Evolutionary conservation across 2,888 invertebrate genomes (phyloP), one percentile per base, ranked within the genome.

Genomic region (Tortricodes alternella): DNA sequence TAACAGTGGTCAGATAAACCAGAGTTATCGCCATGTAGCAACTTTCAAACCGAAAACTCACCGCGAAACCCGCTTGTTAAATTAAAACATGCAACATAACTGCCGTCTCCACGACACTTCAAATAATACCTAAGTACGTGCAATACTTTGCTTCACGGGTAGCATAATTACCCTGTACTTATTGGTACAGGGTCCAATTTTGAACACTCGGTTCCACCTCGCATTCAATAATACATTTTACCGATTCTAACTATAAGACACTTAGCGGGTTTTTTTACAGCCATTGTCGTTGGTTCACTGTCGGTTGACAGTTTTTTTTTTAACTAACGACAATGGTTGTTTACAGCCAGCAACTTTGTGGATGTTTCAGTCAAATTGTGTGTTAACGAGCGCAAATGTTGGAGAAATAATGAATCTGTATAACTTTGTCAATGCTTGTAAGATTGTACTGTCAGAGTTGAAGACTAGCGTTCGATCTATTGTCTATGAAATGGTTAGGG

Each of bases 1-100:
- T 37, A 18, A 37, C 37, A 37, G 37, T 3, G 16, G 37, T 37
- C 37, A 18, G n/a, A 37, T 37, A 9, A 9, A 5, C 18, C 3
- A 18, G n/a, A 37, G 9, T 5, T 11, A 1, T 35, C 34, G 37
- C 16, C 37, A 37, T 37, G n/a, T 18, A 37, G 18, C n/a, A n/a
- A 37, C 3, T 11, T 46, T 18, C 13, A n/a, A n/a, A n/a, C n/a
- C n/a, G n/a, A n/a, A n/a, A n/a, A n/a, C n/a, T 8, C 24, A 11
- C 37, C 38, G 18, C 41, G 16, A 27, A 43, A 21, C 16, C 32
- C 19, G 39, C 44, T 37, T 37, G 38, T 53, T 41, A 55, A 37
- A 16, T 52, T 46, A 53, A 51, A 50, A n/a, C 58, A 53, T 58
- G 48, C 48, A 46, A 34, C 39, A 37, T 15, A 52, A 39, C 38